These are phyloP conservation scores for Thalassarche chlororhynchos DNA, from an alignment of 2,113 vertebrate genomes.

Conservation along the genomic window DNA sequence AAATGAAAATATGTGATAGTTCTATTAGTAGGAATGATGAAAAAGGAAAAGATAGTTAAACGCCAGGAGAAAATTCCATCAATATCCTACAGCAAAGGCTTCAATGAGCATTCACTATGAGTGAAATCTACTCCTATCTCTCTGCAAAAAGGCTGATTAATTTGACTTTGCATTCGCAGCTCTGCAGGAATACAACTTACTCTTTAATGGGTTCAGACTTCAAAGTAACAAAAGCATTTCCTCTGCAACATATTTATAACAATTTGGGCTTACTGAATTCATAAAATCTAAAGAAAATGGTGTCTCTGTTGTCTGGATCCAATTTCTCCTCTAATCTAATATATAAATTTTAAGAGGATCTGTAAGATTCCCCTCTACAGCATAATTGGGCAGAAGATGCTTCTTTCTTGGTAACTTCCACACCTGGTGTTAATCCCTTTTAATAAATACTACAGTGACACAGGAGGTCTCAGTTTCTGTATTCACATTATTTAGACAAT, in stretches of 20 bases:
- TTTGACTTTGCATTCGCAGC: background rate
- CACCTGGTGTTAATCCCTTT: background rate
- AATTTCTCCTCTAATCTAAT: slow-evolving; percentile 16
- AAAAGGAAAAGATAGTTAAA: background rate
- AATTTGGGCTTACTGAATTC: background rate
- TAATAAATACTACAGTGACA: background rate
- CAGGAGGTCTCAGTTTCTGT: background rate
- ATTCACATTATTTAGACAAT: background rate
- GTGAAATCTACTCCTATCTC: background rate
- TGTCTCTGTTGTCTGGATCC: background rate
- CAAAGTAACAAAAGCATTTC: slow-evolving; percentile 1
- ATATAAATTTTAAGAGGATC: background rate
- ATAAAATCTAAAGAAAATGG: background rate
- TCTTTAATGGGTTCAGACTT: background rate
- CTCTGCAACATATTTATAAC: background rate
- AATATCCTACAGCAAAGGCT: background rate
- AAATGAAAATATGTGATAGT: background rate
- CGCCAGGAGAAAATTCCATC: background rate
- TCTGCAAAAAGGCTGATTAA: background rate
- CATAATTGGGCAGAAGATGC: background rate
- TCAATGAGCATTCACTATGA: background rate
- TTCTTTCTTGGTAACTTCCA: background rate
- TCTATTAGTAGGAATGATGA: background rate
- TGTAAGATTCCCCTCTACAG: background rate
- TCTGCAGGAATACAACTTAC: background rate